These are phyloP conservation scores for Zaprionus camerounensis DNA, from an alignment of 1,140 invertebrate genomes.

Conservation along the genomic window DNA sequence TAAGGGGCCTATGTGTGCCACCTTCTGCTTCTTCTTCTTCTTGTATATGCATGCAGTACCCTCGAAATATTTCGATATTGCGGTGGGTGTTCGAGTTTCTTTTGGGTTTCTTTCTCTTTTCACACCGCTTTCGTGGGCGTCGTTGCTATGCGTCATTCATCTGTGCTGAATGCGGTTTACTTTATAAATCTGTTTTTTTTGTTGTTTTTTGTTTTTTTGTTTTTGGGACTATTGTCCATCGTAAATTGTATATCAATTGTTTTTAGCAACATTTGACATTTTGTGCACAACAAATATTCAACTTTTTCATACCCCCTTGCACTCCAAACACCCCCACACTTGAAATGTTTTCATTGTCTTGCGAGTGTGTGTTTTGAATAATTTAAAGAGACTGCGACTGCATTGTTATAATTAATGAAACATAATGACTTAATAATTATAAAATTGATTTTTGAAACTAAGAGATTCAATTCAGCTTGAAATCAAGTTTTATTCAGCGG, in stretches of 20 bases:
- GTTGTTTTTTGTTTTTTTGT: slow-evolving; percentile 4
- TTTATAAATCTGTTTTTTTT: slow-evolving; percentile 41
- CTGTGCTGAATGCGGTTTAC: slow-evolving; percentile 9
- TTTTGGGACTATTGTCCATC: slow-evolving; percentile 33
- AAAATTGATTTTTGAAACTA: background rate
- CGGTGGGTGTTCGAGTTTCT: slow-evolving; percentile 15
- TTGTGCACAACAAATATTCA: slow-evolving; percentile 13
- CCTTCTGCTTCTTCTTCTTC: slow-evolving; percentile 11
- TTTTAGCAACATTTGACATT: slow-evolving; percentile 73
- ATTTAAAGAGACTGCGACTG: background rate
- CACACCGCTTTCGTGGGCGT: slow-evolving; percentile 48
- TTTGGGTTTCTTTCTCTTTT: background rate
- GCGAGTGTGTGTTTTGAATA: slow-evolving; percentile 3
- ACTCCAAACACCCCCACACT: background rate
- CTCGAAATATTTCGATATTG: slow-evolving; percentile 15
- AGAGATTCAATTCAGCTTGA: background rate
- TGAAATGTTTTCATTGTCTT: background rate
- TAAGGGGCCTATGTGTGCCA: slow-evolving; percentile 19
- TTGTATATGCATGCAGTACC: slow-evolving; percentile 11
- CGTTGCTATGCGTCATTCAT: slow-evolving; percentile 43
- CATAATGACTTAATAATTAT: background rate
- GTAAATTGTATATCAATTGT: slow-evolving; percentile 62
- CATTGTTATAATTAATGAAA: slow-evolving; percentile 1
- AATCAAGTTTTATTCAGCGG: background rate
- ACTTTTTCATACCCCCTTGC: background rate